These are phyloP conservation scores for Sarcophaga subvicina DNA, from an alignment of 2,888 invertebrate genomes.

Conservation along the genomic window DNA sequence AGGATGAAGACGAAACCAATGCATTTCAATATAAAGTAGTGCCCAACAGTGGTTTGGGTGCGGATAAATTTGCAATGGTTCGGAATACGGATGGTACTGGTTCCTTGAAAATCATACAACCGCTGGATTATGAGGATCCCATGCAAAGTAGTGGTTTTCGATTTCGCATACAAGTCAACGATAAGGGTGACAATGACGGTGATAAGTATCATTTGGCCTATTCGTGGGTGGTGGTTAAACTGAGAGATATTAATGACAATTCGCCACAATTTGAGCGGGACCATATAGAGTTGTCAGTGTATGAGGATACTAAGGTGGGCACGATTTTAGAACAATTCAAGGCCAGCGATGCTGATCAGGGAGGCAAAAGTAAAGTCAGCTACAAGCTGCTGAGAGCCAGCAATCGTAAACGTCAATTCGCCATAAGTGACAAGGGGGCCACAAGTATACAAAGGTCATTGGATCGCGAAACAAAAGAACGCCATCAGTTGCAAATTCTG, in stretches of 20 bases:
- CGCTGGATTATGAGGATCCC: constrained; percentile 96
- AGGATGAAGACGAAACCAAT: constrained; percentile 97
- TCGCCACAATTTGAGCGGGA: constrained; percentile 96
- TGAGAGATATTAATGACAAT: constrained; percentile 98
- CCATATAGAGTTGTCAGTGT: constrained; percentile 94
- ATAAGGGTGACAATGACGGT: constrained; percentile 93
- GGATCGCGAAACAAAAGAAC: constrained; percentile 95
- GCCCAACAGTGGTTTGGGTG: constrained; percentile 95
- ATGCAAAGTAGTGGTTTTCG: constrained; percentile 96
- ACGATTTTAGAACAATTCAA: constrained; percentile 95
- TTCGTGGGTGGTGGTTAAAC: constrained; percentile 95
- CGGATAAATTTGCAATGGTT: constrained; percentile 97
- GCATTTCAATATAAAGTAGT: constrained; percentile 97
- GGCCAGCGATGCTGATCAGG: constrained; percentile 97
- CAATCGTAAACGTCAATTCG: constrained; percentile 95
- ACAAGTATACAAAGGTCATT: constrained; percentile 95
- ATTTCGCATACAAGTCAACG: constrained; percentile 96
- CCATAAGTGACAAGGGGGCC: constrained; percentile 95
- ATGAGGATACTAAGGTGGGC: constrained; percentile 95
- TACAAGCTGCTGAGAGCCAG: constrained; percentile 95
- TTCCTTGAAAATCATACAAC: constrained; percentile 96
- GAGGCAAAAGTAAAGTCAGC: constrained; percentile 93
- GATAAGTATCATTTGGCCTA: constrained; percentile 98
- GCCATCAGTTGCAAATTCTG: constrained; percentile 96
- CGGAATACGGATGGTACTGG: constrained; percentile 97